These are phyloP conservation scores for Microplitis demolitor DNA, from an alignment of 1,140 invertebrate species.

Conservation along the genomic window DNA sequence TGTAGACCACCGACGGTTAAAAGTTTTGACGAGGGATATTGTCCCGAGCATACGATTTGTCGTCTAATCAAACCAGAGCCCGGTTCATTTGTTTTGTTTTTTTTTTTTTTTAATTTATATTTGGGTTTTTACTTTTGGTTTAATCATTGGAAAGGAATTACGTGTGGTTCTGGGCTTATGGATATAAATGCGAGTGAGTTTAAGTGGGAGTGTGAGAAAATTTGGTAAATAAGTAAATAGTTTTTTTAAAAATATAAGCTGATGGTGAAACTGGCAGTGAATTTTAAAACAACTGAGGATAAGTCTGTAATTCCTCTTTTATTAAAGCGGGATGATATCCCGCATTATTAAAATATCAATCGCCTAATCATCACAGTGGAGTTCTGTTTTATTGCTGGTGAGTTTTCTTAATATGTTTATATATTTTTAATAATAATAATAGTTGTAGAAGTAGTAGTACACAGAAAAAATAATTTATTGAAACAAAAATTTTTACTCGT, in stretches of 20 bases:
- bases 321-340: conserved; percentile 28
- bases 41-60: not conserved
- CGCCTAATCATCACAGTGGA: conserved; percentile 57
- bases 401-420: too few species aligned
- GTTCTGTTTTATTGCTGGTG: conserved; percentile 59
- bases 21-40: not conserved
- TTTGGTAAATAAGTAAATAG: not conserved
- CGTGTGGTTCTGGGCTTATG: too few species aligned
- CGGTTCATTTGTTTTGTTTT: not conserved
- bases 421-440: too few species aligned
- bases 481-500: too few species aligned
- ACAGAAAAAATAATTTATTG: too few species aligned
- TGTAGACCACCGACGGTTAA: conserved; percentile 18
- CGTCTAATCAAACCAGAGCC: not conserved
- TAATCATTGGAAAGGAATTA: too few species aligned
- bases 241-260: not conserved
- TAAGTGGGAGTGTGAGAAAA: not conserved
- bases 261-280: not conserved
- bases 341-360: conserved; percentile 35
- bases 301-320: not conserved
- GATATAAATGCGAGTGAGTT: not conserved
- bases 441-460: too few species aligned
- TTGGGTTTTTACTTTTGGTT: too few species aligned
- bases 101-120: not conserved
- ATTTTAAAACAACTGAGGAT: not conserved